Percentiles rank a stretch among this genome's conserved stretches.
Evolutionary conservation across 2,113 vertebrate species (phyloP).

Genomic region (Syngnathus scovelli): DNA sequence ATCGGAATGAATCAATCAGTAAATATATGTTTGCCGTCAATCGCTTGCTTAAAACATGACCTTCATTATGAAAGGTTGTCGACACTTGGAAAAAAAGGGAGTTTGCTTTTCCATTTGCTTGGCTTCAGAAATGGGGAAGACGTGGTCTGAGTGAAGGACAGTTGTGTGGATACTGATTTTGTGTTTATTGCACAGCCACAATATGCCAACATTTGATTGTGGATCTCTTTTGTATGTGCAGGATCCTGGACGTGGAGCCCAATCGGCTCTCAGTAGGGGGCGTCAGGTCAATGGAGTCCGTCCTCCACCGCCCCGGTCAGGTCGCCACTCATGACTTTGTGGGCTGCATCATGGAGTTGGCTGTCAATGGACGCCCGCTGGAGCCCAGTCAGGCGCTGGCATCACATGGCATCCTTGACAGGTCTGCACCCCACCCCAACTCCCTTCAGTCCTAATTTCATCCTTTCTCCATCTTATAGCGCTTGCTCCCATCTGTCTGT

Average conservation of each 20-base stretch:
- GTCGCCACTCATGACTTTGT: slow-evolving; percentile 94
- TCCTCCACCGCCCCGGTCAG: slow-evolving; percentile 88
- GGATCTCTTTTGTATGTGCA: slow-evolving; percentile 43
- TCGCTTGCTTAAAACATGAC: neutral
- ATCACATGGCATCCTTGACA: slow-evolving; percentile 88
- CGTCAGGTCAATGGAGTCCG: slow-evolving; percentile 80
- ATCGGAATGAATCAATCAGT: neutral
- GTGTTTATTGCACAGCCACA: neutral
- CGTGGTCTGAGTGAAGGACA: neutral
- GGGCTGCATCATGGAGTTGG: slow-evolving; percentile 97
- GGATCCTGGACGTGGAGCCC: slow-evolving; percentile 94
- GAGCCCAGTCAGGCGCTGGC: slow-evolving; percentile 91
- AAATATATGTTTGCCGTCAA: neutral
- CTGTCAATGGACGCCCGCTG: slow-evolving; percentile 94
- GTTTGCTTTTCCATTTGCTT: neutral
- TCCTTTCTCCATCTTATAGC: slow-evolving; percentile 22
- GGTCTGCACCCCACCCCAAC: slow-evolving; percentile 63
- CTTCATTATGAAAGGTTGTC: too few relatives aligned
- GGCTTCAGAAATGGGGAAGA: neutral
- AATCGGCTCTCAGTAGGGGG: slow-evolving; percentile 91
- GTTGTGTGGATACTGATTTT: neutral
- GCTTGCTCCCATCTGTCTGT: slow-evolving; percentile 39
- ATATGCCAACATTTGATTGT: neutral
- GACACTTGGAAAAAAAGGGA: neutral
- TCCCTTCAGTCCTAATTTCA: neutral